Evolutionary conservation across 2,113 vertebrate species (phyloP).

Genomic region (Corythoichthys intestinalis): DNA sequence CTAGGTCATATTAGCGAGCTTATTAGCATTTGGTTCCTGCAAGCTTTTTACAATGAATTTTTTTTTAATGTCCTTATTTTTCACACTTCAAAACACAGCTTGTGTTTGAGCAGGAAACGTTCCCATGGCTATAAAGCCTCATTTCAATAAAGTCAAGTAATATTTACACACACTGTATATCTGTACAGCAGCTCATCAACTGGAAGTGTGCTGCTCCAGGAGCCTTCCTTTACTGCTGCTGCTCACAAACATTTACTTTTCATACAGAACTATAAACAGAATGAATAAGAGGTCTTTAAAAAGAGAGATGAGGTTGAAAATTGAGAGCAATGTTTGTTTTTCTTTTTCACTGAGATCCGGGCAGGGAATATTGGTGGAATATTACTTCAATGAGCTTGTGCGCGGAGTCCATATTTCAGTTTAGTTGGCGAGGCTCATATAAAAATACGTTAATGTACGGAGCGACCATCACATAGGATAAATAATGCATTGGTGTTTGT

Average conservation of each 20-base stretch:
- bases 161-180: conserved; percentile 60
- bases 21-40: conserved; percentile 51
- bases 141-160: conserved; percentile 63
- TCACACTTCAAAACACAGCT: conserved; percentile 34
- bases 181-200: conserved; percentile 54
- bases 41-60: conserved; percentile 7
- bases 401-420: conserved; percentile 28
- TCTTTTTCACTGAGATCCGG: conserved; percentile 3
- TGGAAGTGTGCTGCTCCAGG: conserved; percentile 40
- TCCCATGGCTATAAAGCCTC: conserved; percentile 54
- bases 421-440: neutral
- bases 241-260: conserved; percentile 50
- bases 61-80: neutral
- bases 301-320: conserved; percentile 34
- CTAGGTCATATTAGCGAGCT: conserved; percentile 60
- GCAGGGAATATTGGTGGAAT: conserved; percentile 19
- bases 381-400: conserved; percentile 27
- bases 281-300: conserved; percentile 50
- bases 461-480: conserved; percentile 19
- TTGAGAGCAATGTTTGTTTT: conserved; percentile 18
- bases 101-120: conserved; percentile 56
- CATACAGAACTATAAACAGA: conserved; percentile 54
- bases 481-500: conserved; percentile 51
- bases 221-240: conserved; percentile 30
- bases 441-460: conserved; percentile 13